Percentiles rank a stretch among this genome's conserved stretches.
phyloP scores from a whole-genome alignment of 2,888 invertebrate species.

The Acronicta psi region DNA sequence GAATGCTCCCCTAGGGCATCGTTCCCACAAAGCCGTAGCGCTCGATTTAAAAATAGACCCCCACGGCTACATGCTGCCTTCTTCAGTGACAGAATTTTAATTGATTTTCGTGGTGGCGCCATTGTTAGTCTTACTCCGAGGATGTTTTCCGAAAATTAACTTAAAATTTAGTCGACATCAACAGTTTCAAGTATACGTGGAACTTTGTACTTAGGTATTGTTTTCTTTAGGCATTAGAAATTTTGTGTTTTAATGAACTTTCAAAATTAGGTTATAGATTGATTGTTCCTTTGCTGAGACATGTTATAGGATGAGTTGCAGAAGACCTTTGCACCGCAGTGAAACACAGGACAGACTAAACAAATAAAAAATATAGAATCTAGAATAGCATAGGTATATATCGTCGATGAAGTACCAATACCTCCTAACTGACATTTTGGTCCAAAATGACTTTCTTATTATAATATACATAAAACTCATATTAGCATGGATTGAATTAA shows the following conservation, averaged over 20 bases:
- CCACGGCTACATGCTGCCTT: conserved; percentile 56
- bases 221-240: conserved; percentile 6
- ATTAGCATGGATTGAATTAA: too few species aligned
- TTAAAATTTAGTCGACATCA: conserved; percentile 15
- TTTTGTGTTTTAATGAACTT: conserved; percentile 6
- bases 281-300: too few species aligned
- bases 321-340: too few species aligned
- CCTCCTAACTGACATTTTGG: too few species aligned
- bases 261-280: not conserved
- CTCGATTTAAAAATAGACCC: conserved; percentile 72
- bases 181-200: conserved; percentile 12
- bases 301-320: too few species aligned
- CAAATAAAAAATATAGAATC: too few species aligned
- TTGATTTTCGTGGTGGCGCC: conserved; percentile 60
- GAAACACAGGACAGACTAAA: too few species aligned
- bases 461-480: too few species aligned
- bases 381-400: too few species aligned
- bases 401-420: too few species aligned
- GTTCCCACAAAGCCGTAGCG: conserved; percentile 65
- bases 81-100: conserved; percentile 67
- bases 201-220: conserved; percentile 7
- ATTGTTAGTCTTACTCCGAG: conserved; percentile 30
- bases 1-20: conserved; percentile 70
- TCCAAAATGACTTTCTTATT: too few species aligned
- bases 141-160: conserved; percentile 23